These are phyloP conservation scores for Periophthalmodon schlosseri DNA, from an alignment of 2,113 vertebrate species.

Conservation along the genomic window DNA sequence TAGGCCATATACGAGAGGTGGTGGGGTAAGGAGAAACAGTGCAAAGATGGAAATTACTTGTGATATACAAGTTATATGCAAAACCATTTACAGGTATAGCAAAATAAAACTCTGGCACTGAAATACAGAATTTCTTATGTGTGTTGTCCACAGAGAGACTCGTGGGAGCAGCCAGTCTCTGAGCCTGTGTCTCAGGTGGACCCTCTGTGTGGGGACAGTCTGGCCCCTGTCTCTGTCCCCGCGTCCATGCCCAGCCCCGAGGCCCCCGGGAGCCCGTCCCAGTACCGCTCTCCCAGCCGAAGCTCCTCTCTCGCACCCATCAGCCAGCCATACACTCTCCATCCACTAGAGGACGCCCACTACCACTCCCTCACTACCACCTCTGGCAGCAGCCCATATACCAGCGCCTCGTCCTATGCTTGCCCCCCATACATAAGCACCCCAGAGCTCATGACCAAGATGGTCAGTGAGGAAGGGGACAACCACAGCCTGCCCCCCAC, in stretches of 20 bases:
- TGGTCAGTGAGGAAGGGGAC: slow-evolving; percentile 73
- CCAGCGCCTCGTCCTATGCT: slow-evolving; percentile 69
- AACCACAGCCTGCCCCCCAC: slow-evolving; percentile 52
- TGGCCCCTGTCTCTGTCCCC: slow-evolving; percentile 69
- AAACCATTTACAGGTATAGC: no score
- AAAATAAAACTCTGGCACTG: no score
- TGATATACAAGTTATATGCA: no score
- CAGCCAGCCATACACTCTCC: slow-evolving; percentile 83
- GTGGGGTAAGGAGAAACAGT: no score
- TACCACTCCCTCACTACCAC: slow-evolving; percentile 72
- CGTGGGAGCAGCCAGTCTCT: slow-evolving; percentile 83
- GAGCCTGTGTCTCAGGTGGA: slow-evolving; percentile 81
- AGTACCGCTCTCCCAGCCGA: slow-evolving; percentile 79
- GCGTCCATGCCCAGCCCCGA: slow-evolving; percentile 80
- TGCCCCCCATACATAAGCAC: slow-evolving; percentile 79
- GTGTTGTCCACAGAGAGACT: slow-evolving; percentile 81
- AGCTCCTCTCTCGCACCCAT: slow-evolving; percentile 62
- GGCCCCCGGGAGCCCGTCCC: slow-evolving; percentile 63
- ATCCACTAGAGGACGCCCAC: slow-evolving; percentile 85
- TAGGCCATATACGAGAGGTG: no score
- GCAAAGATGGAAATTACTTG: no score
- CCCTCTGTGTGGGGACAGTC: slow-evolving; percentile 68
- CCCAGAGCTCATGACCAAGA: slow-evolving; percentile 80
- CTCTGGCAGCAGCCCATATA: slow-evolving; percentile 68
- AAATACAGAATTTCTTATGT: neutral